Evolutionary conservation across 2,888 invertebrate species (phyloP).

Genomic region (Pyrocoelia pectoralis): DNA sequence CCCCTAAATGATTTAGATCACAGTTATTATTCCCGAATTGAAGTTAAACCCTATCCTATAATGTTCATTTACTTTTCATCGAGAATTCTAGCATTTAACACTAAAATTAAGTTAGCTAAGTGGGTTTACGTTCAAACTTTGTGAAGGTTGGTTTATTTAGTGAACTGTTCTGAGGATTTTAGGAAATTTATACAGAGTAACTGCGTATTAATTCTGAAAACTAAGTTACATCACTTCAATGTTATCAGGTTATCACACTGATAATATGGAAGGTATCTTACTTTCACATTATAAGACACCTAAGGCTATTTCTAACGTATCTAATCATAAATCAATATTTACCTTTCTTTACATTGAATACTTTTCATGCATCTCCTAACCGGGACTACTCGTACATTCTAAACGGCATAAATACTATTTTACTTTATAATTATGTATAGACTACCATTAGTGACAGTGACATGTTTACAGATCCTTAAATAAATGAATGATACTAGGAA

Average conservation of each 20-base stretch:
- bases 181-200: conserved; percentile 6
- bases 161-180: conserved; percentile 17
- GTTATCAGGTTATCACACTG: conserved; percentile 13
- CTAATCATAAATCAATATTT: conserved; percentile 25
- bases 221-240: conserved; percentile 10
- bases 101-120: conserved; percentile 17
- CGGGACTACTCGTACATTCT: too few relatives aligned
- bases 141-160: conserved; percentile 13
- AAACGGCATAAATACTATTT: too few relatives aligned
- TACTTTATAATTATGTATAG: too few relatives aligned
- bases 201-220: conserved; percentile 11
- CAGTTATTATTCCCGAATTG: conserved; percentile 9
- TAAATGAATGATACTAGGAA: too few relatives aligned
- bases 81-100: conserved; percentile 17
- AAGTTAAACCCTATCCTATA: conserved; percentile 8
- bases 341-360: conserved; percentile 3
- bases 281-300: background rate
- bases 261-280: background rate
- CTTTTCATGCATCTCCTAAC: too few relatives aligned
- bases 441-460: too few relatives aligned
- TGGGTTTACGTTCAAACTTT: conserved; percentile 13
- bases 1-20: background rate
- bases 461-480: too few relatives aligned
- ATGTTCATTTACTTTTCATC: conserved; percentile 15
- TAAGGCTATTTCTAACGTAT: conserved; percentile 7